A percentile compares a stretch with the other conserved stretches of the same genome.
Conservation (phyloP, 2,888 invertebrate genomes). For the Pammene aurita region DNA sequence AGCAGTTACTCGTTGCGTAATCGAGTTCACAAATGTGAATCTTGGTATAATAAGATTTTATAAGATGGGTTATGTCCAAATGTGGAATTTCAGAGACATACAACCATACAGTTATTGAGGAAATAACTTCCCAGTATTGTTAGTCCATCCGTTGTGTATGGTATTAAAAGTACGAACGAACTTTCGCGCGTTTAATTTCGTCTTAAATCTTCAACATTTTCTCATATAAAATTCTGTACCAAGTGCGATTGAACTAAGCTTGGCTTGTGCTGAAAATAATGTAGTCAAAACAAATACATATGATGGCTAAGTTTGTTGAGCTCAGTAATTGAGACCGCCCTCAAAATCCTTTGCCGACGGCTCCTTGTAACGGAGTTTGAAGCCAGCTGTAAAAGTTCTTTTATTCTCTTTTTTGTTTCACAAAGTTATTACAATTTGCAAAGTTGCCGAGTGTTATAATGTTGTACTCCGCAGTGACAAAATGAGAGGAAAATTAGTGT, state of each 20-base stretch:
- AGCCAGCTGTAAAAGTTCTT: slow-evolving; percentile 63
- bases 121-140: slow-evolving; percentile 10
- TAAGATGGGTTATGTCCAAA: too few species aligned
- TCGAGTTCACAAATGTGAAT: slow-evolving; percentile 68
- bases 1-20: slow-evolving; percentile 69
- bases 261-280: slow-evolving; percentile 32
- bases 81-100: too few species aligned
- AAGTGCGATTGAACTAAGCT: neutral
- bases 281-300: slow-evolving; percentile 60
- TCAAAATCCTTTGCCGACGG: slow-evolving; percentile 68
- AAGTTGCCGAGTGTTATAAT: slow-evolving; percentile 53
- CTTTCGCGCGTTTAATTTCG: neutral
- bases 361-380: slow-evolving; percentile 66
- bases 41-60: slow-evolving; percentile 45
- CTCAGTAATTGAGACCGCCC: slow-evolving; percentile 67
- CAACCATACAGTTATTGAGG: slow-evolving; percentile 55
- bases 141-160: neutral
- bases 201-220: neutral
- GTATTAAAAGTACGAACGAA: slow-evolving; percentile 19
- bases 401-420: slow-evolving; percentile 56
- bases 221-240: neutral
- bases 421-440: slow-evolving; percentile 65
- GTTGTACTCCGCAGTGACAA: slow-evolving; percentile 48
- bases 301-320: slow-evolving; percentile 54
- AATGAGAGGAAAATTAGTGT: slow-evolving; percentile 49